Evolutionary conservation across 2,888 invertebrate species (phyloP), one percentile per base, ranked within the genome.

Genomic region (Stenodema calcarata): DNA sequence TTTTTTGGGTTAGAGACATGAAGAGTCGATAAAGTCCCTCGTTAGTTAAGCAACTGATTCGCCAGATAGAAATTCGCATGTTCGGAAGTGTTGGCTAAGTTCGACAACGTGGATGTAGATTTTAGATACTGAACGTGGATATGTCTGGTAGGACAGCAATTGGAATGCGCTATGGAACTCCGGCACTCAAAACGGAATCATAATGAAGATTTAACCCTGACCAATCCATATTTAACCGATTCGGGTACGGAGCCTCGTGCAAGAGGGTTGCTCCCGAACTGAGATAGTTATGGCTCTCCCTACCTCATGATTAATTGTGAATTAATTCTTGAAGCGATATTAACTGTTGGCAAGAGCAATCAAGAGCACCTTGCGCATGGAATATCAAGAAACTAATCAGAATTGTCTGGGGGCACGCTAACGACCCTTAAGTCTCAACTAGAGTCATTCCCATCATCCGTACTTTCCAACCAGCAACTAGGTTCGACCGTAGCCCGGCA

Each of bases 281-380:
- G 18, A 73, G 41, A 41, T 73, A 73, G 35, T 73, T 73, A 73
- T 16, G 35, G 18, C 35, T 30, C 18, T 12, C 12, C 16, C 47
- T 1, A 41, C 35, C 16, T 73, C 73, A 41, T 73, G 73, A 73
- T 73, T 47, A 80, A 80, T 80, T 14, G 80, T 35, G 47, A 80
- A 80, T 80, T 80, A 80, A 80, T 80, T 80, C 80, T 54, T 80
- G 80, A 80, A 44, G 80, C 80, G 80, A 50, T 80, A 80, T 80
- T 80, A 80, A 80, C 80, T 80, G 80, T 54, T 54, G 28, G 80
- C 50, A 80, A 80, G 54, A 80, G 54, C 80, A 80, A 80, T 80
- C 80, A 80, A 30, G 54, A 50, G 50, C 80, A 80, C 80, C 80
- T 80, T 80, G 80, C 47, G 80, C 80, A 73, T 35, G 73, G 73